Evolutionary conservation across 2,113 vertebrate species (phyloP).

Genomic region (Microtus montanus): DNA sequence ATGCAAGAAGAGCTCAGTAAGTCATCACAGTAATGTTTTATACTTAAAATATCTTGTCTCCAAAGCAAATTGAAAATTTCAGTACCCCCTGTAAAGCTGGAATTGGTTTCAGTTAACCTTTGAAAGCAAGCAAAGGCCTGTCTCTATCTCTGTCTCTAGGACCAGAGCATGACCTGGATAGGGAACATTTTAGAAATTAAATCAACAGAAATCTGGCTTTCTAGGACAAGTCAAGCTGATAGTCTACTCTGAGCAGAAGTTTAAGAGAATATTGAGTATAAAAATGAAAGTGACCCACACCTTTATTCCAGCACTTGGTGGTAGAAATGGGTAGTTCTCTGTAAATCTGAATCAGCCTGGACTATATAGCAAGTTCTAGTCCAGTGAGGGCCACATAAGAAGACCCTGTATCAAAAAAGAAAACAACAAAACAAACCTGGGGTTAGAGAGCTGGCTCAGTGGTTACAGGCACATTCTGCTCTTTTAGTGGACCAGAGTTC

Average conservation of each 20-base stretch:
- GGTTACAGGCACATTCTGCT: neutral
- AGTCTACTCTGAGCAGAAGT: neutral
- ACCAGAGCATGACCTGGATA: neutral
- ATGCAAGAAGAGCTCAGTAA: constrained; percentile 95
- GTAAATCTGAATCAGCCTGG: neutral
- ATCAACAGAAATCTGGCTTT: constrained; percentile 47
- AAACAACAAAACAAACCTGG: neutral
- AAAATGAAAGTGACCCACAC: constrained; percentile 8
- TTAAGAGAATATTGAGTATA: neutral
- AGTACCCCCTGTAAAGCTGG: neutral
- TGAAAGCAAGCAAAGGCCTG: neutral
- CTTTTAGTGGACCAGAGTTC: neutral
- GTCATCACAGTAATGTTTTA: constrained; percentile 68
- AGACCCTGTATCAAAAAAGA: neutral
- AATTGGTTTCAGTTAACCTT: constrained; percentile 59
- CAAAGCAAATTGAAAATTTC: constrained; percentile 42
- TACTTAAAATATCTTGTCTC: constrained; percentile 35
- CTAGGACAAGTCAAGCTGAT: neutral
- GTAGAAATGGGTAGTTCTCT: neutral
- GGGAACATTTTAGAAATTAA: constrained; percentile 25
- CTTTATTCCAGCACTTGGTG: neutral
- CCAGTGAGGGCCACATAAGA: neutral
- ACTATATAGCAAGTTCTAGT: neutral
- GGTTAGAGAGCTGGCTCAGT: neutral
- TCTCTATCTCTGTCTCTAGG: neutral